Evolutionary conservation across 2,113 vertebrate species (phyloP).

Genomic region (Asarcornis scutulata): DNA sequence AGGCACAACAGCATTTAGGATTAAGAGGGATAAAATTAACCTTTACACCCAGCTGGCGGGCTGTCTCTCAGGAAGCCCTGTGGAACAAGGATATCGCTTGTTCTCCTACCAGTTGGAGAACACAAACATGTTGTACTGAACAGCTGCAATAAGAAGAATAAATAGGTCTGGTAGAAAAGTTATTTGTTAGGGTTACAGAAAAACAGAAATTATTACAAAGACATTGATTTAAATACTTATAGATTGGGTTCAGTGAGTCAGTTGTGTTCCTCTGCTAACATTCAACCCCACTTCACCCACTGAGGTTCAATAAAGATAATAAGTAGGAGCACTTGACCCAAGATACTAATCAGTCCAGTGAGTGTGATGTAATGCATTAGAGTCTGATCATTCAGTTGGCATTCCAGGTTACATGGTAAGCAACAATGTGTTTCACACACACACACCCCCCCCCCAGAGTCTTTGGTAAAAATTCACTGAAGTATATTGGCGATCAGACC

Average conservation of each 20-base stretch:
- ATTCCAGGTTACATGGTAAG: neutral
- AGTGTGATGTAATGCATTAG: neutral
- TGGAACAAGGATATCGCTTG: neutral
- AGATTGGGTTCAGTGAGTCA: neutral
- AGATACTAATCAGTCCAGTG: neutral
- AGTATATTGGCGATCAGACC: neutral
- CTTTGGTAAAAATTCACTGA: neutral
- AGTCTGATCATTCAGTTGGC: neutral
- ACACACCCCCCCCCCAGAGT: neutral
- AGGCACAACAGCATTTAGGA: neutral
- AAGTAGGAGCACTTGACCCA: neutral
- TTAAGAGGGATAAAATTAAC: constrained; percentile 10
- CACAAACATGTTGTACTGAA: neutral
- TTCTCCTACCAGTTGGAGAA: neutral
- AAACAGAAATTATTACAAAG: neutral
- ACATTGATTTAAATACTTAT: neutral
- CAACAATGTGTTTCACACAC: neutral
- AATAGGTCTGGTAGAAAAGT: neutral
- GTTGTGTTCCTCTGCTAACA: neutral
- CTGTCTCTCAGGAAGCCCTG: neutral
- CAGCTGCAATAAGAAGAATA: neutral
- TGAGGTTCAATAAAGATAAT: neutral
- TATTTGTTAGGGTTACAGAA: neutral
- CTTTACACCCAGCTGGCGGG: neutral
- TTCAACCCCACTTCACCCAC: neutral